These are phyloP conservation scores for Parnassius mnemosyne DNA, from an alignment of 2,888 invertebrate genomes.

Conservation along the genomic window DNA sequence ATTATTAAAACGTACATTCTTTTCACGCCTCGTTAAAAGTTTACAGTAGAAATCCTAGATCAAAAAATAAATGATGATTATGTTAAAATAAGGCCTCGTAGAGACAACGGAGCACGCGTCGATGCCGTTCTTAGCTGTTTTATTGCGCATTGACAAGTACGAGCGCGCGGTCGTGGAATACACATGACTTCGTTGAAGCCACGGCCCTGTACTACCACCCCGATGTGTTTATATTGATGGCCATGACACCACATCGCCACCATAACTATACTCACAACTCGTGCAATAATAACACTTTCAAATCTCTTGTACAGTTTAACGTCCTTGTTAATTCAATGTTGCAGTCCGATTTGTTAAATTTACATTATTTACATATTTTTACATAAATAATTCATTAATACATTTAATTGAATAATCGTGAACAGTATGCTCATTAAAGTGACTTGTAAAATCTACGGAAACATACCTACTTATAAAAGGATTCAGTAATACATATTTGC, in stretches of 20 bases:
- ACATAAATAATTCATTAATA: too few relatives aligned
- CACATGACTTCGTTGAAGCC: conserved; percentile 59
- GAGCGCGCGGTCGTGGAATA: conserved; percentile 53
- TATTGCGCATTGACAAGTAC: conserved; percentile 64
- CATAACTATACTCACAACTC: conserved; percentile 29
- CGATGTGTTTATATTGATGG: conserved; percentile 35
- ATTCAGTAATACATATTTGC: too few relatives aligned
- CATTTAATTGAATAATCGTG: too few relatives aligned
- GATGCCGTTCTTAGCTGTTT: conserved; percentile 28
- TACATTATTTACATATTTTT: too few relatives aligned
- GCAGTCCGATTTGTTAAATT: background rate
- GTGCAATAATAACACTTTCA: conserved; percentile 19
- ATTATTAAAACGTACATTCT: too few relatives aligned
- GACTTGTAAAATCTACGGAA: too few relatives aligned
- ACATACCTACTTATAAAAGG: too few relatives aligned
- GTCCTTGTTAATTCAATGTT: conserved; percentile 9
- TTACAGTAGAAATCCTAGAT: too few relatives aligned
- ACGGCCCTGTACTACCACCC: conserved; percentile 38
- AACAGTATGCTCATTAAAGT: too few relatives aligned
- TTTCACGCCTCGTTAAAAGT: too few relatives aligned
- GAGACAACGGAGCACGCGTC: conserved; percentile 15
- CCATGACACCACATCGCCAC: conserved; percentile 40
- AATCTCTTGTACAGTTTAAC: conserved; percentile 12
- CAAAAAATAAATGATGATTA: conserved; percentile 2
- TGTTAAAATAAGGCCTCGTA: conserved; percentile 3